Conservation (phyloP, 1,140 invertebrate genomes). For the Heliconius melpomene region DNA sequence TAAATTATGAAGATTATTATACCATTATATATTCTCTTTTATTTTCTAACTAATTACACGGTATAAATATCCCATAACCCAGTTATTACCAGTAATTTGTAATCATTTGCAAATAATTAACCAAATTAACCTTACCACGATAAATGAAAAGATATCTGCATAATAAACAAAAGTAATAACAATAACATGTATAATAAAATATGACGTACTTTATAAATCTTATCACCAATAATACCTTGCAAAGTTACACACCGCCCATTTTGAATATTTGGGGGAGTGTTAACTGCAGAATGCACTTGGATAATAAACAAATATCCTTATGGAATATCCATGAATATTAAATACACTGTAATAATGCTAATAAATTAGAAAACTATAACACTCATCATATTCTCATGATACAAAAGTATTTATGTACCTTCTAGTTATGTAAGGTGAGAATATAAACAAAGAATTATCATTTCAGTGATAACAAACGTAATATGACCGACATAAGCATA, state of each 20-base stretch:
- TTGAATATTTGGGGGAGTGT: too few relatives aligned
- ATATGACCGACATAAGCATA: slow-evolving; percentile 3
- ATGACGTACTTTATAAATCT: too few relatives aligned
- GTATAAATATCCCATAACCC: not conserved
- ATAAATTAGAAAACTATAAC: too few relatives aligned
- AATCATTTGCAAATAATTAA: not conserved
- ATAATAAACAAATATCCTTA: too few relatives aligned
- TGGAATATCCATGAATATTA: too few relatives aligned
- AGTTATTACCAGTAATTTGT: not conserved
- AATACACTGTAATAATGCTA: too few relatives aligned
- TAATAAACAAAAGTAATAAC: too few relatives aligned
- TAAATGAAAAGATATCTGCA: too few relatives aligned
- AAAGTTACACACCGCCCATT: too few relatives aligned
- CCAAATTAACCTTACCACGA: not conserved
- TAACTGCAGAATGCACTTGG: too few relatives aligned
- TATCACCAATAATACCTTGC: too few relatives aligned
- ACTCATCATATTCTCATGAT: not conserved
- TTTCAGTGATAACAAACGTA: slow-evolving; percentile 22
- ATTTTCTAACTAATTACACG: slow-evolving; percentile 40
- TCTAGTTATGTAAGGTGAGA: slow-evolving; percentile 1
- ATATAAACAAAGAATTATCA: slow-evolving; percentile 18
- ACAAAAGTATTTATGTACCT: not conserved
- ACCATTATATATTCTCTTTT: slow-evolving; percentile 69
- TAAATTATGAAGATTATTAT: slow-evolving; percentile 81
- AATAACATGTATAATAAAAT: too few relatives aligned